Conservation (phyloP, 2,113 vertebrate species). For the Megaceryle maxima region DNA sequence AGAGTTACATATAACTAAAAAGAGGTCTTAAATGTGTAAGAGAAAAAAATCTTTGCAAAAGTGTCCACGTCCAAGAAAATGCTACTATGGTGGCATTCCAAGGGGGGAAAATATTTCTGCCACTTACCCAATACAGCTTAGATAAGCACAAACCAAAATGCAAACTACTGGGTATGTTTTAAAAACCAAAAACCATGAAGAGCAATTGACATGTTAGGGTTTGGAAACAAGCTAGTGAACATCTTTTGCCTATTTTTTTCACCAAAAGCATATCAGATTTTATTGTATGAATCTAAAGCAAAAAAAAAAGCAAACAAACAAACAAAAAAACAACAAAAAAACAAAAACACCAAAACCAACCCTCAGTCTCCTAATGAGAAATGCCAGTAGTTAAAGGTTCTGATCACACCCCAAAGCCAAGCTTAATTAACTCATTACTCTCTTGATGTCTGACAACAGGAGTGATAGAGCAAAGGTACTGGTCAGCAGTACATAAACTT, state of each 20-base stretch:
- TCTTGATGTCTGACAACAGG: background rate
- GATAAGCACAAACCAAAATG: constrained; percentile 16
- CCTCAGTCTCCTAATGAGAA: background rate
- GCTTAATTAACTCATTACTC: background rate
- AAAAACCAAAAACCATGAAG: background rate
- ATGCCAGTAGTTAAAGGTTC: background rate
- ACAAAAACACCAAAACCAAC: accelerated
- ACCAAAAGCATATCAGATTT: background rate
- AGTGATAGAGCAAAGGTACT: background rate
- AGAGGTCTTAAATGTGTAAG: background rate
- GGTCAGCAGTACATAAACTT: background rate
- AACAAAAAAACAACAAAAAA: too few relatives aligned
- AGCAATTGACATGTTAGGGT: background rate
- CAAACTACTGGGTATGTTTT: background rate
- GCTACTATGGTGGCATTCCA: background rate
- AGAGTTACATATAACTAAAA: background rate
- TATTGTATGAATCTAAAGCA: background rate
- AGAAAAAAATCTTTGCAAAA: background rate
- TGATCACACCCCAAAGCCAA: background rate
- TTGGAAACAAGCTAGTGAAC: background rate
- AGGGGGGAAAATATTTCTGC: background rate
- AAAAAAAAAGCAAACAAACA: background rate
- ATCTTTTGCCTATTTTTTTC: background rate
- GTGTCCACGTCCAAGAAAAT: background rate
- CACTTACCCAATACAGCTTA: background rate